These are phyloP conservation scores for Liodrosophila aerea DNA, from an alignment of 2,888 invertebrate species.

Conservation along the genomic window DNA sequence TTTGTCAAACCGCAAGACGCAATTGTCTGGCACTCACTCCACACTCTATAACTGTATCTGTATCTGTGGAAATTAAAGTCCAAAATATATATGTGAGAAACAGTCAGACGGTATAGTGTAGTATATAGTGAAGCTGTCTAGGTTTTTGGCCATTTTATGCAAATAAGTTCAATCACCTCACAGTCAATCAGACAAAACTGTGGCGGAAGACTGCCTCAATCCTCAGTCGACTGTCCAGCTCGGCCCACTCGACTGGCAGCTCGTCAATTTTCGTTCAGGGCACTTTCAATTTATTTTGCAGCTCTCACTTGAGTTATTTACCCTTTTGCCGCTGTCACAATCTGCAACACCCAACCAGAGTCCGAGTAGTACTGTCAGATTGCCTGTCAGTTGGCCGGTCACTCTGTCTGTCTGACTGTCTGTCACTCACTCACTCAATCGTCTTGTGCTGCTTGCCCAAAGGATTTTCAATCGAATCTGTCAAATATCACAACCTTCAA, in stretches of 20 bases:
- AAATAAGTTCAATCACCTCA: slow-evolving; percentile 75
- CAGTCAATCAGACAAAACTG: slow-evolving; percentile 62
- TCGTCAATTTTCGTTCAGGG: slow-evolving; percentile 67
- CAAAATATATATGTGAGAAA: slow-evolving; percentile 19
- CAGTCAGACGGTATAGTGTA: too few species aligned
- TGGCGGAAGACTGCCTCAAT: slow-evolving; percentile 36
- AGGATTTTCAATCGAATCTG: slow-evolving; percentile 81
- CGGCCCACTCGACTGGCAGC: slow-evolving; percentile 38
- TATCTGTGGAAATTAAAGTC: slow-evolving; percentile 69
- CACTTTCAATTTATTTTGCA: slow-evolving; percentile 73
- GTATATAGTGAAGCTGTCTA: slow-evolving; percentile 24
- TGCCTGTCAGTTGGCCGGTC: slow-evolving; percentile 61
- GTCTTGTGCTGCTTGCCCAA: slow-evolving; percentile 53
- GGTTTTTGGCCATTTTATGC: slow-evolving; percentile 64
- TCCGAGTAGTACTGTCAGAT: slow-evolving; percentile 24
- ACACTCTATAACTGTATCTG: too few species aligned
- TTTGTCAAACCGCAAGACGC: slow-evolving; percentile 59
- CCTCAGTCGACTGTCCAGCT: neutral
- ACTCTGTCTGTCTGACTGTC: slow-evolving; percentile 45
- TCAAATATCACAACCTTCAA: slow-evolving; percentile 81
- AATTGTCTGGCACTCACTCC: slow-evolving; percentile 54
- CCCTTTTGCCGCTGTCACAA: slow-evolving; percentile 74
- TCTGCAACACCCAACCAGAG: slow-evolving; percentile 62
- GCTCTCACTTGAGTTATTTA: slow-evolving; percentile 56
- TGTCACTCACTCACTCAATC: slow-evolving; percentile 63